These are phyloP conservation scores for Aleiodes alternator DNA, from an alignment of 2,888 invertebrate species.

Conservation along the genomic window DNA sequence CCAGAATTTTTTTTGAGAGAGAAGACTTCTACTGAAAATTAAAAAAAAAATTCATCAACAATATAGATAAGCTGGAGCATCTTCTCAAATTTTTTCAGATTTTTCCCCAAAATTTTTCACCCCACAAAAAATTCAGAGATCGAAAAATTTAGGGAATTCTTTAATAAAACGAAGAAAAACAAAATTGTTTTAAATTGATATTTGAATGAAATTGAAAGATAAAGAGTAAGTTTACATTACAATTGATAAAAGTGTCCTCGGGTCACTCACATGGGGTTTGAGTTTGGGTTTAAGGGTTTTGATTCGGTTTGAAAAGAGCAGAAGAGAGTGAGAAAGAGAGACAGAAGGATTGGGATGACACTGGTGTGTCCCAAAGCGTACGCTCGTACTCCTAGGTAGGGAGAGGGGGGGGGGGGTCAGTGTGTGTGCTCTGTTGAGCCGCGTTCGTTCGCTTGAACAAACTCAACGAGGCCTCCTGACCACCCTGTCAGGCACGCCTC, in stretches of 20 bases:
- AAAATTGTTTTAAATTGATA: neutral
- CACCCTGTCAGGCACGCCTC: slow-evolving; percentile 63
- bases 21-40: no score
- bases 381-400: neutral
- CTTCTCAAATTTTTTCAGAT: no score
- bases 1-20: no score
- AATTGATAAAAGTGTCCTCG: slow-evolving; percentile 50
- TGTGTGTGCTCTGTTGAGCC: slow-evolving; percentile 61
- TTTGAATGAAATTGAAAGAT: neutral
- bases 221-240: slow-evolving; percentile 36
- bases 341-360: slow-evolving; percentile 43
- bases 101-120: no score
- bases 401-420: slow-evolving; percentile 10
- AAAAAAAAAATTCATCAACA: no score
- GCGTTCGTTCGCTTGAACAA: slow-evolving; percentile 62
- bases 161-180: no score
- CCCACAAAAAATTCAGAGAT: no score
- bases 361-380: slow-evolving; percentile 38
- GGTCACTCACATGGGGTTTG: slow-evolving; percentile 40
- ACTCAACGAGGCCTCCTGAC: slow-evolving; percentile 63
- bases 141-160: no score
- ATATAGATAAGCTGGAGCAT: no score
- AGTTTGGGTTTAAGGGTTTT: slow-evolving; percentile 44
- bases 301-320: slow-evolving; percentile 46
- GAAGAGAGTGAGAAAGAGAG: slow-evolving; percentile 45